phyloP scores from a whole-genome alignment of 2,113 vertebrate genomes.

The Brienomyrus longianalis region DNA sequence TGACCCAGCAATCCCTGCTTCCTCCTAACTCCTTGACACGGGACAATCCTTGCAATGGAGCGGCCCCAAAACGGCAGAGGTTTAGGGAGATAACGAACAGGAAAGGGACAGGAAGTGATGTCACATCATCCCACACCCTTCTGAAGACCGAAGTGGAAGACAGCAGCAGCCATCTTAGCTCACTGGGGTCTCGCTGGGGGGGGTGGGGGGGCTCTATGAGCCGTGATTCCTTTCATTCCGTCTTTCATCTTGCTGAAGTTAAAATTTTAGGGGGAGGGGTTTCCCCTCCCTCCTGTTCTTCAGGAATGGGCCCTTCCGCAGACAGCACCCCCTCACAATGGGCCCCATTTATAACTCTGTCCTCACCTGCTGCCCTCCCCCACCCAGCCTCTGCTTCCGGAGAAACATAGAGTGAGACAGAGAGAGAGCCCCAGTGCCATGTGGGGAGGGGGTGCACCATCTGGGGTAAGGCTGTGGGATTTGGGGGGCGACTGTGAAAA shows the following conservation, averaged over 20 bases:
- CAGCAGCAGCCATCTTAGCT: neutral
- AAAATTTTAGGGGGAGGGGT: neutral
- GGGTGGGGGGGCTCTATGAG: neutral
- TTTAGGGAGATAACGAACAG: neutral
- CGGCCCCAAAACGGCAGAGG: neutral
- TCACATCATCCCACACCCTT: neutral
- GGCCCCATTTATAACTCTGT: slow-evolving; percentile 4
- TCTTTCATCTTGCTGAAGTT: neutral
- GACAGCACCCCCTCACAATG: neutral
- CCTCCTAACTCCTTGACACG: neutral
- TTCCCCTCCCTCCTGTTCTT: neutral
- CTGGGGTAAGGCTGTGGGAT: neutral
- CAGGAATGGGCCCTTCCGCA: neutral
- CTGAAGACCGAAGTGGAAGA: neutral
- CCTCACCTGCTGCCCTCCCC: neutral
- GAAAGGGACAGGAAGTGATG: neutral
- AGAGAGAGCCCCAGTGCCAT: neutral
- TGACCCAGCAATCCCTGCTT: neutral
- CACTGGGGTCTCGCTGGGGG: neutral
- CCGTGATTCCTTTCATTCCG: neutral
- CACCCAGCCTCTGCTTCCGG: neutral
- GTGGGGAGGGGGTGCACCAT: neutral
- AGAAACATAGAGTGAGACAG: neutral
- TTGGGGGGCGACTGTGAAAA: neutral
- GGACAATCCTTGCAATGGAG: neutral